phyloP scores from a whole-genome alignment of 2,888 invertebrate species.

The Orchesella flavescens region DNA sequence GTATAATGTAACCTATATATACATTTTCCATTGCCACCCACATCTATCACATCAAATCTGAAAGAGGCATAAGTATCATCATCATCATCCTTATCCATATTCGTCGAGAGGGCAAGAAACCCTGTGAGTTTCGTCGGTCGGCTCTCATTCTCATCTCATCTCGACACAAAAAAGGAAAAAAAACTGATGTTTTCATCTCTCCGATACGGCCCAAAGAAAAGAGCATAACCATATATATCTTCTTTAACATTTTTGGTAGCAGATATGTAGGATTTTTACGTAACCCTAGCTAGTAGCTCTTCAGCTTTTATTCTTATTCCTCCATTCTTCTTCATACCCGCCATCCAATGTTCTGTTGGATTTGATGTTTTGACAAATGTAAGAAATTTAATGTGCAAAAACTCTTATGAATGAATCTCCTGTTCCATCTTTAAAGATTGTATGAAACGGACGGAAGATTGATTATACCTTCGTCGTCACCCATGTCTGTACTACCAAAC shows the following conservation, averaged over 20 bases:
- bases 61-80: not conserved
- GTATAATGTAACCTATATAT: not conserved
- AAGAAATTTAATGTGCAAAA: conserved; percentile 71
- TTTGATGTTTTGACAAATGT: conserved; percentile 68
- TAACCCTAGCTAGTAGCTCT: not conserved
- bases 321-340: not conserved
- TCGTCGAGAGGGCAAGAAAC: conserved; percentile 14
- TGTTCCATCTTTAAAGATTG: conserved; percentile 59
- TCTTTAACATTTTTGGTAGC: not conserved
- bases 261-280: not conserved
- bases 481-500: conserved; percentile 57
- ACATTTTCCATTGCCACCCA: not conserved
- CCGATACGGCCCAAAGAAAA: conserved; percentile 10
- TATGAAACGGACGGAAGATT: conserved; percentile 64
- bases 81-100: conserved; percentile 12
- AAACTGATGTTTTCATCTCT: conserved; percentile 50
- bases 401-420: conserved; percentile 68
- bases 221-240: not conserved
- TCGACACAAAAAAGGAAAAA: conserved; percentile 11
- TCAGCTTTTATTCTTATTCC: conserved; percentile 12
- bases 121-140: conserved; percentile 5
- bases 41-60: not conserved
- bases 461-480: conserved; percentile 66
- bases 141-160: not conserved
- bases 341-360: conserved; percentile 7